Base-by-base conservation (phyloP, 1,140 invertebrate species). In the Sinella curviseta region DNA sequence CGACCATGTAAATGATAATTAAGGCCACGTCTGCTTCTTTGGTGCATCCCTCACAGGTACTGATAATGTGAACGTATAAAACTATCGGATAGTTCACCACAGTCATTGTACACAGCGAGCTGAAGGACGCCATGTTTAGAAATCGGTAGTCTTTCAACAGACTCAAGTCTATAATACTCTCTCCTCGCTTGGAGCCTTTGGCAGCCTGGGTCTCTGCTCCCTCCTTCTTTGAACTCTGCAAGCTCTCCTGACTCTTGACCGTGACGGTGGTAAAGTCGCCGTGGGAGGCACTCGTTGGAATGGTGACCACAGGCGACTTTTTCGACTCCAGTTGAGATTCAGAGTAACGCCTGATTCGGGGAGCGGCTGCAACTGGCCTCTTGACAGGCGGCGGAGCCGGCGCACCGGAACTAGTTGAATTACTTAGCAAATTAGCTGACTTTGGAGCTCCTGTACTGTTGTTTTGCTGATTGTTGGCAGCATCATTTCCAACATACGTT, bases 41-140 rank as follows among this genome's bases (percentile, higher is more conserved):
- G 14, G 48, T 35, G 24, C n/a, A 16, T 26, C 33, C 36, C 0
- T 0, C n/a, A 55, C 0, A 39, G 14, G 1, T 20, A 26, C n/a
- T 73, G 65, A 78, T 70, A 8, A 79, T 34, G 30, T 81, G 48
- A 4, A 74, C 35, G 31, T 79, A 82, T 14, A 82, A 48, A 57
- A 79, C 48, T 20, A 78, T 0, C 0, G 81, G 78, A 39, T 77
- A 79, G 74, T 75, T 82, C 3, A 73, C 76, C 4, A 82, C 16
- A 17, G 34, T 28, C n/a, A 82, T 24, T 17, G 77, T 24, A 26
- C 35, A 34, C 0, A 79, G 26, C 16, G 75, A 60, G 65, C 75
- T 57, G 12, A 60, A 39, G 31, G 65, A 1, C 1, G 81, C 76
- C 81, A 82, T 78, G 55, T 82, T 82, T 14, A 77, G 33, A 67